A percentile compares a stretch with the other conserved stretches of the same genome.
Conservation (phyloP, 2,113 vertebrate species). For the Tretioscincus oriximinensis region DNA sequence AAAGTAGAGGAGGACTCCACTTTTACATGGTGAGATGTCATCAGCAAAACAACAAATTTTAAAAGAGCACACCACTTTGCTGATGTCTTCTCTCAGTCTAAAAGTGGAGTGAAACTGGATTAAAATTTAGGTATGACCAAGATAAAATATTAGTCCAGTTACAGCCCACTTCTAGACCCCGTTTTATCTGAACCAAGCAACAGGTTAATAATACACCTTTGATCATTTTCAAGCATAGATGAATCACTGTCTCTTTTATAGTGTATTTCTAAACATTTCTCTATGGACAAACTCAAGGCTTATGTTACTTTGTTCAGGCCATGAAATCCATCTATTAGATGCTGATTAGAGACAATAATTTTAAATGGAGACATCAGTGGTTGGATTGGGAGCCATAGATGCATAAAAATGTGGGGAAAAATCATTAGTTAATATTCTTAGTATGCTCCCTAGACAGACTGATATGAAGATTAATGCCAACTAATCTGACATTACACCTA, state of each 20-base stretch:
- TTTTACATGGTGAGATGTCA: not conserved
- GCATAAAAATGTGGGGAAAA: conserved; percentile 1
- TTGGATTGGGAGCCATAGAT: conserved; percentile 13
- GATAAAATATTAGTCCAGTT: too few species aligned
- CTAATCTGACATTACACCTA: conserved; percentile 19
- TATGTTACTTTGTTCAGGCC: not conserved
- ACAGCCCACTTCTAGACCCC: too few species aligned
- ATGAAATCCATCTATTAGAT: not conserved
- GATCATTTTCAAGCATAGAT: too few species aligned
- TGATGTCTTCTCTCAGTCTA: too few species aligned
- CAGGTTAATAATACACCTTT: too few species aligned
- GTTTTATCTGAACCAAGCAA: too few species aligned
- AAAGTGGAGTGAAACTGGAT: too few species aligned
- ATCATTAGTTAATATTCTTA: conserved; percentile 25
- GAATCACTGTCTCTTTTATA: not conserved
- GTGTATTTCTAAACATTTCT: not conserved
- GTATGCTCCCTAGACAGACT: conserved; percentile 12
- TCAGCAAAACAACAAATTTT: too few species aligned
- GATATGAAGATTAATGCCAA: conserved; percentile 34
- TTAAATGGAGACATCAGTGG: conserved; percentile 2
- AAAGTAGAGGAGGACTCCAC: too few species aligned
- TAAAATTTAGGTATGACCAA: too few species aligned
- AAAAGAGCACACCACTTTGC: too few species aligned
- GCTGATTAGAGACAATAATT: not conserved
- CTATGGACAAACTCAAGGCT: not conserved